Base-by-base conservation (phyloP, 2,888 invertebrate genomes). In the Philopedon plagiatum region DNA sequence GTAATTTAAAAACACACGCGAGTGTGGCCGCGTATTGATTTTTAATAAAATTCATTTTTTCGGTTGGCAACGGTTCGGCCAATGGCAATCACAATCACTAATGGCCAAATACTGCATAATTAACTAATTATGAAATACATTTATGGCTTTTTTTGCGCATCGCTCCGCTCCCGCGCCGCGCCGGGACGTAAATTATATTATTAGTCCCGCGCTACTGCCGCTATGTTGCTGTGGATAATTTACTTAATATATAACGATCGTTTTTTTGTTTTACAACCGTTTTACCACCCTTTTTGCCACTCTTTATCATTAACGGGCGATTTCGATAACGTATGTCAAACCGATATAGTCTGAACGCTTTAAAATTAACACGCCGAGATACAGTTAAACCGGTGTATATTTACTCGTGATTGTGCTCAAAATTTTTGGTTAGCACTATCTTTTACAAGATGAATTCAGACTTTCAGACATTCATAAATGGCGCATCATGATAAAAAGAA, bases 11-110 rank as follows among this genome's bases (percentile, higher is more conserved):
- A 85, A 85, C 85, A 85, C 84, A 85, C 84, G 84, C 85, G 84
- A 84, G 83, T 84, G 84, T 84, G 81, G 79, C 84, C 84, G 81
- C 79, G 85, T 85, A 85, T 85, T 85, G 85, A 85, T 85, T 85
- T 85, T 85, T 85, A 85, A 85, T 85, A 85, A 85, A 85, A 85
- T 85, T 85, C 85, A 85, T 85, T 85, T 85, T 85, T 85, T 85
- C 83, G 84, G 85, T 84, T 84, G 84, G 84, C 83, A 83, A 84
- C 83, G 80, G 83, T 81, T 83, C 83, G 81, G 81, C 84, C 84
- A 85, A 85, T 85, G 80, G 83, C 84, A 82, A 83, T 83, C 83
- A 82, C 81, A 80, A 83, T 83, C 83, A 80, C 82, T 83, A 84
- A 84, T 84, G 84, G 83, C 82, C 84, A 83, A 83, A 83, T 82